Evolutionary conservation across 2,113 vertebrate species (phyloP), one percentile per base, ranked within the genome.

Genomic region (Eurystomus gularis): DNA sequence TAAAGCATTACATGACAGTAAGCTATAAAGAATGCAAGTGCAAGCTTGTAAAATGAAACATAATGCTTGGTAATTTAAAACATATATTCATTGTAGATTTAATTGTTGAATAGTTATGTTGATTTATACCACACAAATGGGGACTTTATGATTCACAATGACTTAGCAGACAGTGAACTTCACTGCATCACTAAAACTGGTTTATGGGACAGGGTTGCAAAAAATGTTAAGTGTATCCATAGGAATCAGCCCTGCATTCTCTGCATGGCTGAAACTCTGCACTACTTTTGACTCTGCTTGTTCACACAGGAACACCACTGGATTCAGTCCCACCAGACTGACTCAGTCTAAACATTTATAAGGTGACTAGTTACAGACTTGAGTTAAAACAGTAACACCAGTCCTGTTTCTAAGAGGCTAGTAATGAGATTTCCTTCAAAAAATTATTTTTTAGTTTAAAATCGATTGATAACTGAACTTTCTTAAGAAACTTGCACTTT

Each of bases 21-120:
- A 94, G 93, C 90, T 95, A 94, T 96, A 96, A 98, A 97, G 94
- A 95, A 96, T 93, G 66, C n/a, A 91, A 65, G 46, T 58, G 46
- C 82, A 91, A 94, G 90, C 72, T 97, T 97, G 71, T 96, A 96
- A 97, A 97, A 97, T 92, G 78, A 97, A 97, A 95, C 82, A 90
- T 94, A 97, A 95, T 91, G 83, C 55, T 94, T 92, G 65, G 76
- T 93, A 96, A 97, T 96, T 97, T 90, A 83, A 96, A 96, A 83
- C 92, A 95, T 96, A 93, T 86, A 95, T 96, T 97, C 85, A 95
- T 95, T 97, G 73, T 86, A 92, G 91, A 93, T 96, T 97, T 96
- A 97, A 98, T 97, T 97, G 84, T 94, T 91, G 83, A 96, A 88
- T 94, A 93, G 55, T 97, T 97, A 96, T 31, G 58, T 92, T 97